These are phyloP conservation scores for Lepidothrix coronata DNA, from an alignment of 2,113 vertebrate genomes.

Conservation along the genomic window DNA sequence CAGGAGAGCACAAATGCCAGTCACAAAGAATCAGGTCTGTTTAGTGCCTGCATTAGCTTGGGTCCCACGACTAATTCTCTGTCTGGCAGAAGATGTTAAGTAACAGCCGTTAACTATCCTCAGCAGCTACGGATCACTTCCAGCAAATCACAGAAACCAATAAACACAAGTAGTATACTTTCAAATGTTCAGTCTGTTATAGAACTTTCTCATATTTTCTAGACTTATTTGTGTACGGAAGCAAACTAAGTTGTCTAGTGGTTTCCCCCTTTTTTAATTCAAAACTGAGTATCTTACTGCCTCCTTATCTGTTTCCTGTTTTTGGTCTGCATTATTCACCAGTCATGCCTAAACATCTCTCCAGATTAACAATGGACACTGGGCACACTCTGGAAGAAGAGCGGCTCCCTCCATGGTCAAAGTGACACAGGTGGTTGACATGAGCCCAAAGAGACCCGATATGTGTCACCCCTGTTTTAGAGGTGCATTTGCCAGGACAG, in stretches of 20 bases:
- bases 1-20: neutral
- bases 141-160: neutral
- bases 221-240: neutral
- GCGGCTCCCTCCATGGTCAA: neutral
- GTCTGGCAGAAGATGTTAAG: neutral
- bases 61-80: neutral
- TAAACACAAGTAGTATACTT: neutral
- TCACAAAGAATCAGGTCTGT: conserved; percentile 5
- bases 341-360: neutral
- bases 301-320: neutral
- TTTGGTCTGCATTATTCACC: neutral
- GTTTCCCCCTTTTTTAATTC: neutral
- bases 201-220: neutral
- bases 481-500: neutral
- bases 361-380: rapidly evolving
- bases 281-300: neutral
- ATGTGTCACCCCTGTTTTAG: neutral
- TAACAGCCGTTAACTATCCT: neutral
- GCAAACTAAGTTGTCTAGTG: neutral
- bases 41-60: neutral
- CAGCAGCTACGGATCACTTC: neutral
- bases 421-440: neutral
- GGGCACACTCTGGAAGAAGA: rapidly evolving
- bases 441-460: neutral
- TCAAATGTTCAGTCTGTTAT: neutral